Conservation (phyloP, 2,888 invertebrate genomes). For the Bruchidius siliquastri region DNA sequence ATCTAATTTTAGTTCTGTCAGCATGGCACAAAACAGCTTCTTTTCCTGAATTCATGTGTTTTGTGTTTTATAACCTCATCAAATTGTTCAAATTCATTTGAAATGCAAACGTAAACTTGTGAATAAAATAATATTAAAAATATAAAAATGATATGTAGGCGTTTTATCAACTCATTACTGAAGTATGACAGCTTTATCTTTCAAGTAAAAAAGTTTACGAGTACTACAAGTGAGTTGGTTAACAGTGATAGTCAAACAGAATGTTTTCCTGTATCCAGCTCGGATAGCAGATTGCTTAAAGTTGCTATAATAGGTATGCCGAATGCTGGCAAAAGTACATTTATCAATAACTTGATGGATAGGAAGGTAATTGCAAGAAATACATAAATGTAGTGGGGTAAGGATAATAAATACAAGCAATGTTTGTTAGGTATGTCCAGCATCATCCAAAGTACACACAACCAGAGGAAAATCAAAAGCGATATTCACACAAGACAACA, state of each 20-base stretch:
- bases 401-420: slow-evolving; percentile 2
- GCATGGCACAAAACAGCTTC: too few relatives aligned
- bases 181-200: neutral
- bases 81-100: neutral
- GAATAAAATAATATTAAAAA: neutral
- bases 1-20: too few relatives aligned
- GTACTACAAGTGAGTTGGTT: neutral
- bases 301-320: slow-evolving; percentile 89
- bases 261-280: neutral
- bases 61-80: neutral
- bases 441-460: slow-evolving; percentile 89
- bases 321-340: slow-evolving; percentile 93
- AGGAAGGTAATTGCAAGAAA: slow-evolving; percentile 58
- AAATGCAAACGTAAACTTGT: neutral
- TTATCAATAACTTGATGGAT: slow-evolving; percentile 81
- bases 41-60: neutral
- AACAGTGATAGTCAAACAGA: neutral
- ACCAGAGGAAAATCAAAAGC: slow-evolving; percentile 72
- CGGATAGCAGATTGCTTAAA: slow-evolving; percentile 50
- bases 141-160: neutral
- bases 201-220: neutral
- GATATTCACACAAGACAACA: slow-evolving; percentile 66
- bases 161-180: neutral
- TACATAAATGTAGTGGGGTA: neutral
- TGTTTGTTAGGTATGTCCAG: slow-evolving; percentile 76